Evolutionary conservation across 2,888 invertebrate genomes (phyloP), one percentile per base, ranked within the genome.

Genomic region (Scelioninae gen. 1): DNA sequence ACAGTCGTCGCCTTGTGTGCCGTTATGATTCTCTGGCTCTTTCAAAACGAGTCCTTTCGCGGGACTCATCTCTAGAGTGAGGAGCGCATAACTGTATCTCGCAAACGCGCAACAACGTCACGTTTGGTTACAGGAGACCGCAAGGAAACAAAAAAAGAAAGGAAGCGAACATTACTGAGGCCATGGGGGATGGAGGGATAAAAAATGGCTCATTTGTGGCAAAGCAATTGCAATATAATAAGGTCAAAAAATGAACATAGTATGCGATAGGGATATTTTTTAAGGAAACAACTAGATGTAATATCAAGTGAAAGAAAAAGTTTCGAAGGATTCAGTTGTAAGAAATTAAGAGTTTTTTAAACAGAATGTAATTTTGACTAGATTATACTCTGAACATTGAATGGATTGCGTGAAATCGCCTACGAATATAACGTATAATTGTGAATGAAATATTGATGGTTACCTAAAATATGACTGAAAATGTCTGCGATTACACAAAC

Each of bases 21-120:
- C 91, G 91, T 91, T 91, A 91, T 90, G 89, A 91, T 90, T 90
- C 89, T 90, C 88, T 88, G 87, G 87, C 88, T 90, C 88, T 88
- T 88, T 88, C 40, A 88, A 90, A 91, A 89, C 89, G 86, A 87
- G 88, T 89, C 88, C 88, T 87, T 86, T 86, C 87, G 88, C 74
- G 74, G 74, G 75, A 76, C 83, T 85, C 86, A 88, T 88, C 82
- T 84, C 78, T 58, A 74, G 71, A 72, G 84, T 47, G 66, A 86
- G 87, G 86, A 86, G 87, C 63, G 74, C 85, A 88, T 91, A 90
- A 90, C 91, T 91, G 91, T 91, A 90, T 85, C 87, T 88, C 85
- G 85, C 85, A 85, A 82, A 86, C 65, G 80, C 84, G 84, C 62
- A 63, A 63, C 60, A 74, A 51, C 78, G 62, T 82, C 68, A 82